These are phyloP conservation scores for Diaphora mendica DNA, from an alignment of 2,888 invertebrate species.

Conservation along the genomic window DNA sequence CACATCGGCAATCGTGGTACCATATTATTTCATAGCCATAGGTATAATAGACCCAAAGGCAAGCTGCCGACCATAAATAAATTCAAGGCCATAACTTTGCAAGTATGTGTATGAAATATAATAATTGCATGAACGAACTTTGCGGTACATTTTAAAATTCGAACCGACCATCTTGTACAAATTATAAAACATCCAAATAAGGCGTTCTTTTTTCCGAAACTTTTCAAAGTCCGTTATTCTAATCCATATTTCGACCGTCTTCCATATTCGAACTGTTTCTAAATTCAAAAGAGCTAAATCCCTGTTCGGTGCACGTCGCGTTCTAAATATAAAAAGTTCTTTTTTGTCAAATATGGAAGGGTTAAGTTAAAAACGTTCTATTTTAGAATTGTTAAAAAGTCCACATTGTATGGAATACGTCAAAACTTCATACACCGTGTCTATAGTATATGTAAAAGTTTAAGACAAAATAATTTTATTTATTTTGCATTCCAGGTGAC, in stretches of 20 bases:
- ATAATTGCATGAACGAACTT: constrained; percentile 19
- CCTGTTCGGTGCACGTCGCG: constrained; percentile 80
- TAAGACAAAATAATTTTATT: constrained; percentile 32
- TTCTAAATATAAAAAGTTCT: constrained; percentile 84
- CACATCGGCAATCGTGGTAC: constrained; percentile 5
- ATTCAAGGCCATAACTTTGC: constrained; percentile 22
- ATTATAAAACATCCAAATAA: constrained; percentile 48
- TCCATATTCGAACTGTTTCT: constrained; percentile 79
- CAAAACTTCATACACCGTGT: constrained; percentile 79
- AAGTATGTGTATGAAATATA: constrained; percentile 20
- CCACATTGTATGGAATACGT: constrained; percentile 86
- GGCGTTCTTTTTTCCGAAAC: constrained; percentile 45
- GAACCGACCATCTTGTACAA: constrained; percentile 29
- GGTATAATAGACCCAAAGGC: constrained; percentile 17
- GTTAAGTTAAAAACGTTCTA: constrained; percentile 87
- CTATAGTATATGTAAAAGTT: constrained; percentile 59
- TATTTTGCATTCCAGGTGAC: not conserved
- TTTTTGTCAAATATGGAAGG: constrained; percentile 87
- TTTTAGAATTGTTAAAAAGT: constrained; percentile 86
- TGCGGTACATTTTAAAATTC: constrained; percentile 32
- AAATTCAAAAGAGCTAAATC: constrained; percentile 83
- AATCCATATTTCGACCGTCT: constrained; percentile 72
- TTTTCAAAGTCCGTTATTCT: constrained; percentile 65
- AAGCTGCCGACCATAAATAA: constrained; percentile 22
- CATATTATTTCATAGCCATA: constrained; percentile 21